phyloP scores from a whole-genome alignment of 2,797 vertebrate genomes.

The Hylomyscus alleni region DNA sequence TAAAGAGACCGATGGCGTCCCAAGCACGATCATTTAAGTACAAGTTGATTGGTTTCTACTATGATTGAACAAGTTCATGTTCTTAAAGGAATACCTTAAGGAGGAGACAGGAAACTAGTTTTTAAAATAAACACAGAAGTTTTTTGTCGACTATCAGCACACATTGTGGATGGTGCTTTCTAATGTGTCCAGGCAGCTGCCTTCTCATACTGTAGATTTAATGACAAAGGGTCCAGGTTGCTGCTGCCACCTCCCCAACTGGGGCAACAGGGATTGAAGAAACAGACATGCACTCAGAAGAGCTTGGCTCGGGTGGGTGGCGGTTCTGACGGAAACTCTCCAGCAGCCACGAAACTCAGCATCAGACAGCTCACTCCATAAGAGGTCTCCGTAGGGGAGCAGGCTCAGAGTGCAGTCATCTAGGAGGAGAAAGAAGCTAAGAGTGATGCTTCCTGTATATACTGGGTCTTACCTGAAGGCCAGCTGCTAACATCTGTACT shows the following conservation, averaged over 20 bases:
- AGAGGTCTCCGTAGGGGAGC: not conserved
- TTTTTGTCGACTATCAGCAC: constrained; percentile 30
- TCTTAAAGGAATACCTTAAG: constrained; percentile 60
- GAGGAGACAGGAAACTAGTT: constrained; percentile 17
- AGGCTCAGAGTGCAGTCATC: not conserved
- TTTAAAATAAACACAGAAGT: not conserved
- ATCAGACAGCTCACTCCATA: not conserved
- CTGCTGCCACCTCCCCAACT: not conserved
- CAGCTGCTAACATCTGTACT: not conserved
- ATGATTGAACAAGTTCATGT: constrained; percentile 57
- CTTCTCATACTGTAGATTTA: constrained; percentile 10
- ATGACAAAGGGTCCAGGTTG: not conserved
- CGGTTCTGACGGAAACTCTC: not conserved
- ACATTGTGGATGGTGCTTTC: not conserved
- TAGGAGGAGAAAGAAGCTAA: not conserved
- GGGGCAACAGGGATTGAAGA: not conserved
- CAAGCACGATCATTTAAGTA: constrained; percentile 66
- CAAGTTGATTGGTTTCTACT: constrained; percentile 18
- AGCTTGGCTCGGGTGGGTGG: not conserved
- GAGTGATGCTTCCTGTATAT: not conserved
- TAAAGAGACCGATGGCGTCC: constrained; percentile 61
- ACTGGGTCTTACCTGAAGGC: not conserved
- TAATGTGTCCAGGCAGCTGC: not conserved
- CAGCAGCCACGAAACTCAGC: not conserved
- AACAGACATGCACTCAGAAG: not conserved